A percentile compares a stretch with the other conserved stretches of the same genome.
Evolutionary conservation across 2,888 invertebrate species (phyloP).

Genomic region (Ophonus ardosiacus): DNA sequence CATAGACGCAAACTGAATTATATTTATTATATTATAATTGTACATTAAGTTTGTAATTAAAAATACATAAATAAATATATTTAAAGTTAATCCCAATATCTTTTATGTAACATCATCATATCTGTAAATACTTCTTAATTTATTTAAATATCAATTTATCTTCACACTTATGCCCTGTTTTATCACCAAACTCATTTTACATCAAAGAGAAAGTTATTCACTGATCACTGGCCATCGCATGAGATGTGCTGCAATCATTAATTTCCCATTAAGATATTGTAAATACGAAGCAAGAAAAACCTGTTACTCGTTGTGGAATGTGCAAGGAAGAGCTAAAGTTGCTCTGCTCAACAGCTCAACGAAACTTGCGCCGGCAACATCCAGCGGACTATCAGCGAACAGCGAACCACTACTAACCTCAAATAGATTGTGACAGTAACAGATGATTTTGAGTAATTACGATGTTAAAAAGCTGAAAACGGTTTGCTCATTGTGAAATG

Average conservation of each 20-base stretch:
- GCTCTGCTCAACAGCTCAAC: constrained; percentile 7
- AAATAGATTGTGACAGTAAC: constrained; percentile 8
- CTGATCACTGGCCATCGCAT: neutral
- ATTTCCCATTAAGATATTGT: constrained; percentile 43
- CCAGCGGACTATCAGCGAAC: constrained; percentile 1
- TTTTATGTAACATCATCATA: too few species aligned
- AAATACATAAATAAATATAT: too few species aligned
- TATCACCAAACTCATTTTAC: too few species aligned
- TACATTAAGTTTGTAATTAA: too few species aligned
- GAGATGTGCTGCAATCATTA: constrained; percentile 31
- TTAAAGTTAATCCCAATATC: too few species aligned
- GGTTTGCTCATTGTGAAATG: neutral
- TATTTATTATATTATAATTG: too few species aligned
- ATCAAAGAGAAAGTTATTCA: neutral
- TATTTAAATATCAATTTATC: too few species aligned
- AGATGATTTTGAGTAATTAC: neutral
- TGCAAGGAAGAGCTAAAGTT: constrained; percentile 13
- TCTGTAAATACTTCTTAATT: too few species aligned
- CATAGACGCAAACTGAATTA: too few species aligned
- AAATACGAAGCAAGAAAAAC: constrained; percentile 30
- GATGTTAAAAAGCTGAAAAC: neutral
- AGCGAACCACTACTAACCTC: neutral
- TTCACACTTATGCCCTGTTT: too few species aligned
- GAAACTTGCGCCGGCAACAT: neutral
- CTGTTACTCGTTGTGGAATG: constrained; percentile 14